Base-by-base conservation (phyloP, 37 sponge, comb jelly and placozoan species). In the Crambe crambe region DNA sequence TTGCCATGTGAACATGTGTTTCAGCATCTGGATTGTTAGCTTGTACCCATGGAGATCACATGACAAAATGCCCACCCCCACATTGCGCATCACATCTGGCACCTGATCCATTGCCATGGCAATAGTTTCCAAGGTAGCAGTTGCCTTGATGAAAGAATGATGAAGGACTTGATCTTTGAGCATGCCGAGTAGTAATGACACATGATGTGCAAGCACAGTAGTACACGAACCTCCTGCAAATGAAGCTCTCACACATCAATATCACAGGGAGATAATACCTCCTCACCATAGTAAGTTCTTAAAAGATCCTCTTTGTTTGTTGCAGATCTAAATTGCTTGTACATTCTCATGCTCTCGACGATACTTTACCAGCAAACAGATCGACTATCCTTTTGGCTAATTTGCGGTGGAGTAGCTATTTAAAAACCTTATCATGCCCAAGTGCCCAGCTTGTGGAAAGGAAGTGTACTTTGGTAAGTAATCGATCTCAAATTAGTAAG, bases 381-480 rank as follows among this genome's bases (percentile, higher is more conserved):
- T n/a, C n/a, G n/a, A n/a, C n/a, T n/a, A n/a, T n/a, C n/a, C n/a
- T n/a, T n/a, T n/a, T n/a, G n/a, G n/a, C n/a, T n/a, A 47, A 15
- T 47, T 47, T 47, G 51, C 51, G 51, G n/a, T n/a, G n/a, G n/a
- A n/a, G n/a, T n/a, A n/a, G n/a, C n/a, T n/a, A n/a, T n/a, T n/a
- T n/a, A n/a, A n/a, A n/a, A n/a, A n/a, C n/a, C n/a, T n/a, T n/a
- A 47, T 47, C 51, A 91, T 91, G 91, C 80, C 95, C 30, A 90
- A 90, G 86, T 94, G 95, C 72, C 95, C 95, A 22, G 63, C 85
- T 20, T 94, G 95, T 41, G 65, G 72, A 2, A 94, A 94, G 70
- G 82, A 76, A 54, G 95, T 94, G 1, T 94, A 91, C 59, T 94
- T 94, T 51, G 95, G 95, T 94, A 42, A 85, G 95, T 74, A 32